Evolutionary conservation across 2,797 vertebrate genomes (phyloP).

Genomic region (Scolopax rusticola): DNA sequence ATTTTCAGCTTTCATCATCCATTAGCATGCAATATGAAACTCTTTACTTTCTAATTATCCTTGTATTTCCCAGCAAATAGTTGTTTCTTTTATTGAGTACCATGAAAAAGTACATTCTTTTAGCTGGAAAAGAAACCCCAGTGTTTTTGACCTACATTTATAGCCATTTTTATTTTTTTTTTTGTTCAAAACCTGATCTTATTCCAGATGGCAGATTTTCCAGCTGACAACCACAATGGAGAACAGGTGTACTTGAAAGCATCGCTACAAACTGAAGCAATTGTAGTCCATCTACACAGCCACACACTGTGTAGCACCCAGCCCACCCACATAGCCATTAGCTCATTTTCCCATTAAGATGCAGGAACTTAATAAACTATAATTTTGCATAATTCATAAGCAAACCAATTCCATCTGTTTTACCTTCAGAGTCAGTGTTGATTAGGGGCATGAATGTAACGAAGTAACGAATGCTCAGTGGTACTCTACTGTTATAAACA

Average conservation of each 20-base stretch:
- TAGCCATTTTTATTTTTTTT: neutral
- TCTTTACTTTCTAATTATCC: neutral
- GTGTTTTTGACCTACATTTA: constrained; percentile 4
- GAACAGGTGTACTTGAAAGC: constrained; percentile 54
- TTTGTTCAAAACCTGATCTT: neutral
- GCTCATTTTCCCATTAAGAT: constrained; percentile 34
- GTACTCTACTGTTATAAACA: constrained; percentile 25
- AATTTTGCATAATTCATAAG: constrained; percentile 57
- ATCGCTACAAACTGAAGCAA: neutral
- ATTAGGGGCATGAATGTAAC: constrained; percentile 21
- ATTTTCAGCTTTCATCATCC: constrained; percentile 1
- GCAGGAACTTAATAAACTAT: constrained; percentile 46
- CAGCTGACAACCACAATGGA: constrained; percentile 49
- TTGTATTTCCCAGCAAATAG: neutral
- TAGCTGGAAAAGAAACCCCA: neutral
- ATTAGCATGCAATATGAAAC: neutral
- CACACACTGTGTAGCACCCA: neutral
- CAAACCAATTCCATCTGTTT: constrained; percentile 62
- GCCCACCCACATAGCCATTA: neutral
- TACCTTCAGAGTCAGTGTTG: constrained; percentile 21
- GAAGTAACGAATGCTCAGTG: neutral
- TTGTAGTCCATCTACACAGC: neutral
- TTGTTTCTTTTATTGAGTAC: neutral
- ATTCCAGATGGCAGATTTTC: constrained; percentile 50
- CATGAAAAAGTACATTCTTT: neutral